A percentile compares a stretch with the other conserved stretches of the same genome.
phyloP scores from a whole-genome alignment of 2,797 vertebrate species.

The Acrossocheilus wenchowensis region DNA sequence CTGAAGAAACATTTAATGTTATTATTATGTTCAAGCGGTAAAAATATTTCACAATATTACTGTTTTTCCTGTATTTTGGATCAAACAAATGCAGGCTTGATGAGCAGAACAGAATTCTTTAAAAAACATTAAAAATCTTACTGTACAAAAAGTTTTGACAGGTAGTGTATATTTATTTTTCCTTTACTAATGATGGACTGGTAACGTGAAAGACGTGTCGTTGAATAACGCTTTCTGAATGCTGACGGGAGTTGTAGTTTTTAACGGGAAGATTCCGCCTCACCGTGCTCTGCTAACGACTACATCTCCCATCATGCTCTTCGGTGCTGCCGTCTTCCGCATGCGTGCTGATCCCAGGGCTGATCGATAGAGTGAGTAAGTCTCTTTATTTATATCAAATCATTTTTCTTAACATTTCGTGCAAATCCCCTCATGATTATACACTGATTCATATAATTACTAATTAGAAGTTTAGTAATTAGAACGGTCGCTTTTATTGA shows the following conservation, averaged over 20 bases:
- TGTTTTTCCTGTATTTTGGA: too few relatives aligned
- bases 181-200: neutral
- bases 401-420: neutral
- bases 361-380: neutral
- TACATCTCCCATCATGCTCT: conserved; percentile 39
- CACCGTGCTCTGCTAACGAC: neutral
- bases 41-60: too few relatives aligned
- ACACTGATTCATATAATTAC: neutral
- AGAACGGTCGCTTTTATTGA: neutral
- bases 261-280: neutral
- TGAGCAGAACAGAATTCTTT: too few relatives aligned
- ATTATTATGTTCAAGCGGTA: too few relatives aligned
- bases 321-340: neutral
- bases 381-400: neutral
- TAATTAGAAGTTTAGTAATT: neutral
- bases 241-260: conserved; percentile 57
- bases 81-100: too few relatives aligned
- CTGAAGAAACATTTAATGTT: too few relatives aligned
- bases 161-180: neutral
- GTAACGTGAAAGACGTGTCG: neutral
- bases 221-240: neutral
- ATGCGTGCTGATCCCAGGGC: neutral
- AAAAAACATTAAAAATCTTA: too few relatives aligned
- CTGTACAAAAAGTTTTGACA: too few relatives aligned
- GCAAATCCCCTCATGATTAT: neutral